These are phyloP conservation scores for Ligdia adustata DNA, from an alignment of 2,888 invertebrate genomes.

Conservation along the genomic window DNA sequence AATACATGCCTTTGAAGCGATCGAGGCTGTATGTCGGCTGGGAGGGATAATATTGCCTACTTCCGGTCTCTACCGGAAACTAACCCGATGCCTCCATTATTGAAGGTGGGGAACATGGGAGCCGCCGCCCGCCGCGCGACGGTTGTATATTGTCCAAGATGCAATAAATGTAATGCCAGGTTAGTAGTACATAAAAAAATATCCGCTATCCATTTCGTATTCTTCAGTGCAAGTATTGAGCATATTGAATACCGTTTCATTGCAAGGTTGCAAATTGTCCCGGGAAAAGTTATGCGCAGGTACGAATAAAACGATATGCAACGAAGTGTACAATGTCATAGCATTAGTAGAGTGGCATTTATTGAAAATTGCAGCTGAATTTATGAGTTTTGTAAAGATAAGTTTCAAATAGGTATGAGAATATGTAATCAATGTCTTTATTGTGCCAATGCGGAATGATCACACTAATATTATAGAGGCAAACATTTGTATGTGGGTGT, in stretches of 20 bases:
- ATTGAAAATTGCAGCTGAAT: too few relatives aligned
- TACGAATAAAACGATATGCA: too few relatives aligned
- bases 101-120: constrained; percentile 7
- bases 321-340: too few relatives aligned
- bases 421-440: too few relatives aligned
- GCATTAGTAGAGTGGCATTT: too few relatives aligned
- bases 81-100: constrained; percentile 4
- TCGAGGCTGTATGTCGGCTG: constrained; percentile 16
- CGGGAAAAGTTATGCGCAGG: background rate
- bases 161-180: constrained; percentile 9
- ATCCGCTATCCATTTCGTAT: background rate
- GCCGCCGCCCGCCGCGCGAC: too few relatives aligned
- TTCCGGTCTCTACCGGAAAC: constrained; percentile 17
- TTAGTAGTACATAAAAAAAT: constrained; percentile 2
- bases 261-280: background rate
- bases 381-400: too few relatives aligned
- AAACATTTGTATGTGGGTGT: too few relatives aligned
- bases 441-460: too few relatives aligned
- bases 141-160: constrained; percentile 6
- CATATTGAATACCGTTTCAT: constrained; percentile 1
- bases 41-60: constrained; percentile 16
- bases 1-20: constrained; percentile 1
- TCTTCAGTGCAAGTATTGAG: constrained; percentile 1
- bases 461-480: too few relatives aligned
- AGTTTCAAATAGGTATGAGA: too few relatives aligned